Percentiles rank a stretch among this genome's conserved stretches.
phyloP scores from a whole-genome alignment of 2,113 vertebrate genomes.

The Sander vitreus region DNA sequence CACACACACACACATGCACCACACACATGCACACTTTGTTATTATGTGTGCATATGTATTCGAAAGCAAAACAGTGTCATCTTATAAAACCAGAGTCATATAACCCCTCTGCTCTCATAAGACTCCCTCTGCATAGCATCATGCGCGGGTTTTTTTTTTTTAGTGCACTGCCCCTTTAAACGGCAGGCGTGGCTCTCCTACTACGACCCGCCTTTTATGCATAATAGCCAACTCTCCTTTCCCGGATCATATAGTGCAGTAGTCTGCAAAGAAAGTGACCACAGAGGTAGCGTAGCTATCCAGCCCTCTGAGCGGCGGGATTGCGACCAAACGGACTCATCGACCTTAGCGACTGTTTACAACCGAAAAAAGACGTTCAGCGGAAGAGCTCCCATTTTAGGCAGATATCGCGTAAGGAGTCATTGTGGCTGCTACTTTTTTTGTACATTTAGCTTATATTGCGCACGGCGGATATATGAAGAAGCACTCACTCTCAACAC shows the following conservation, averaged over 20 bases:
- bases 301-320: conserved; percentile 24
- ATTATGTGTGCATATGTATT: conserved; percentile 5
- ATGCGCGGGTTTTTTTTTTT: neutral
- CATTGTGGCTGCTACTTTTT: neutral
- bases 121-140: neutral
- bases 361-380: neutral
- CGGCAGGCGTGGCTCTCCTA: conserved; percentile 72
- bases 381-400: neutral
- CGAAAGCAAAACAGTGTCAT: conserved; percentile 7
- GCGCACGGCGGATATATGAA: conserved; percentile 71
- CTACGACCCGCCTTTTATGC: conserved; percentile 78
- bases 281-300: conserved; percentile 36
- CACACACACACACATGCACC: too few relatives aligned
- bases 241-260: conserved; percentile 73
- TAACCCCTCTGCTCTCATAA: conserved; percentile 16
- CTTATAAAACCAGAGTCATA: conserved; percentile 53
- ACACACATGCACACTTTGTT: neutral
- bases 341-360: conserved; percentile 17
- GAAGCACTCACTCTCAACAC: conserved; percentile 51
- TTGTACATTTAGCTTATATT: conserved; percentile 18
- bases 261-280: conserved; percentile 72
- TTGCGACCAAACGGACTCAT: conserved; percentile 35
- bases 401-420: neutral
- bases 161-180: conserved; percentile 80
- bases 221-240: conserved; percentile 62